phyloP scores from a whole-genome alignment of 1,140 invertebrate species.

The Drosophila biarmipes region DNA sequence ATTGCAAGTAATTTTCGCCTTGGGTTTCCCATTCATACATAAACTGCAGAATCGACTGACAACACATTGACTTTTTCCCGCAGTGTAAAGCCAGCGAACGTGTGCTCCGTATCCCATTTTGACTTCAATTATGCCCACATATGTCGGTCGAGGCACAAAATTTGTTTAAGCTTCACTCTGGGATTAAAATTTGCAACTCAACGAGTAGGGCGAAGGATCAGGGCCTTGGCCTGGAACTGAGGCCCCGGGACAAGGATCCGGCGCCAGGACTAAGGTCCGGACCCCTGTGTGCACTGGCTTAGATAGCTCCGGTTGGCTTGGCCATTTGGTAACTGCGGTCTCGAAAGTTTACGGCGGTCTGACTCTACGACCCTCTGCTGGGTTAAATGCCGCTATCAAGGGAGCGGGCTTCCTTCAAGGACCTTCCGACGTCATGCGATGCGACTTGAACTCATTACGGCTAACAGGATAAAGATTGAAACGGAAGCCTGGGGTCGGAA shows the following conservation, averaged over 20 bases:
- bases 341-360: conserved; percentile 53
- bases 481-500: conserved; percentile 9
- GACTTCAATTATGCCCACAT: conserved; percentile 74
- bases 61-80: neutral
- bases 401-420: conserved; percentile 31
- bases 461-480: conserved; percentile 32
- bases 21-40: too few relatives aligned
- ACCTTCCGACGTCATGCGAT: conserved; percentile 20
- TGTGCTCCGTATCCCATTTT: conserved; percentile 36
- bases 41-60: neutral
- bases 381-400: conserved; percentile 4
- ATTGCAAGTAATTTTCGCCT: too few relatives aligned
- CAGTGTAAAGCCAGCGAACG: conserved; percentile 8
- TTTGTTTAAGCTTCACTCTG: conserved; percentile 76
- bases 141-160: conserved; percentile 72
- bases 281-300: conserved; percentile 17
- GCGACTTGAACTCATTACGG: conserved; percentile 59
- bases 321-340: conserved; percentile 61
- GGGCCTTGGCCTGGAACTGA: conserved; percentile 9
- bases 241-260: conserved; percentile 1
- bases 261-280: conserved; percentile 10
- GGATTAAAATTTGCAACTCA: conserved; percentile 73
- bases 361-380: conserved; percentile 20
- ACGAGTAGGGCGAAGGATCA: conserved; percentile 34
- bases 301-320: conserved; percentile 40